A percentile compares a stretch with the other conserved stretches of the same genome.
Evolutionary conservation across 2,888 invertebrate species (phyloP).

Genomic region (Tetheella fluctuosa): DNA sequence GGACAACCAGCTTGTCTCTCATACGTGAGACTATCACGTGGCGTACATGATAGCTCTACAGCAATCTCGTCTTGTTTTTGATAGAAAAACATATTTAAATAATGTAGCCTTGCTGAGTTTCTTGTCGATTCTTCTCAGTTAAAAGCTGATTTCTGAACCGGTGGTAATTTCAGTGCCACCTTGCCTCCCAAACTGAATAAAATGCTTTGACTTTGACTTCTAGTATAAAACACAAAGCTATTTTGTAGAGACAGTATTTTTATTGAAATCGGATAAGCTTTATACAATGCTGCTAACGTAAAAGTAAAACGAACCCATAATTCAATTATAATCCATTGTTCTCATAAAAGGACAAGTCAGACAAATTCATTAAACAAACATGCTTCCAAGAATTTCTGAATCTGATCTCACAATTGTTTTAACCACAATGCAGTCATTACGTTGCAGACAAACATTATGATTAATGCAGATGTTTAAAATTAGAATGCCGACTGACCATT

Average conservation of each 20-base stretch:
- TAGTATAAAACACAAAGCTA: not conserved
- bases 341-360: not conserved
- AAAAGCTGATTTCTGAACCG: no score
- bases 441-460: conserved; percentile 2
- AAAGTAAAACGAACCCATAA: not conserved
- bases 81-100: no score
- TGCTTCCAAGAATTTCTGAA: conserved; percentile 11
- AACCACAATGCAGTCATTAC: not conserved
- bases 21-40: no score
- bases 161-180: no score
- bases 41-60: no score
- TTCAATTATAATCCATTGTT: not conserved
- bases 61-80: no score
- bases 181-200: no score
- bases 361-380: not conserved
- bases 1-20: no score
- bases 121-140: no score
- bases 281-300: not conserved
- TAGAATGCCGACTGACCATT: conserved; percentile 2
- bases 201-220: no score
- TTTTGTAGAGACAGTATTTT: not conserved
- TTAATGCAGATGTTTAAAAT: conserved; percentile 7
- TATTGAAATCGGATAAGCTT: not conserved
- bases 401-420: conserved; percentile 1
- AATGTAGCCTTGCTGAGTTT: no score